A percentile compares a stretch with the other conserved stretches of the same genome.
Evolutionary conservation across 1,140 invertebrate genomes (phyloP).

Genomic region (Thereuonema tuberculata): DNA sequence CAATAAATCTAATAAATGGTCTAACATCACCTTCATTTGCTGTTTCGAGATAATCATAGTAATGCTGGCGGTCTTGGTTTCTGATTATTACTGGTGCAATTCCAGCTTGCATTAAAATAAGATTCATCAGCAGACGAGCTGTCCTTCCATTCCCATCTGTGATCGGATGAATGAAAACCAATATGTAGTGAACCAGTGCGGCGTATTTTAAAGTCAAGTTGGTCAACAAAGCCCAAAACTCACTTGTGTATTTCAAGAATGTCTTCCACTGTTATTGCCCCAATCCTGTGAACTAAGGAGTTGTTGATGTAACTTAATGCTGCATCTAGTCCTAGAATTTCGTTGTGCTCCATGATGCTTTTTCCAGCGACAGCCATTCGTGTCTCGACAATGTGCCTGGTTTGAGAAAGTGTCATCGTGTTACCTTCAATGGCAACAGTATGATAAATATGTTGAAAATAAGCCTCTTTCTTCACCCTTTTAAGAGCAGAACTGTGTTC

Average conservation of each 20-base stretch:
- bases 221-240: constrained; percentile 58
- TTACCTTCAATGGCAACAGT: constrained; percentile 96
- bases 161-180: constrained; percentile 90
- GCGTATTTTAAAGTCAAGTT: constrained; percentile 65
- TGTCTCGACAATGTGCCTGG: constrained; percentile 82
- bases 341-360: constrained; percentile 92
- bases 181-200: constrained; percentile 87
- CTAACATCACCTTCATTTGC: constrained; percentile 85
- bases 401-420: constrained; percentile 87
- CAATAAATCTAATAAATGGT: constrained; percentile 90
- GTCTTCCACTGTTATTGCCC: constrained; percentile 61
- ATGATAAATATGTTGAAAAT: constrained; percentile 91
- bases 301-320: constrained; percentile 92
- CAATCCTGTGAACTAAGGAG: constrained; percentile 54
- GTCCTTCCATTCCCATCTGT: constrained; percentile 89
- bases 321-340: constrained; percentile 82
- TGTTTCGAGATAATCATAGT: constrained; percentile 70
- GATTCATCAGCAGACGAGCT: constrained; percentile 86
- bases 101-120: constrained; percentile 93
- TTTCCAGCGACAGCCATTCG: constrained; percentile 83
- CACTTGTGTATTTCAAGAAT: constrained; percentile 84
- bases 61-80: constrained; percentile 62
- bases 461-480: constrained; percentile 82
- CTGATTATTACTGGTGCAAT: constrained; percentile 91
- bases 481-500: constrained; percentile 60